These are phyloP conservation scores for Iselma pallidipennis DNA, from an alignment of 2,888 invertebrate genomes.

Conservation along the genomic window DNA sequence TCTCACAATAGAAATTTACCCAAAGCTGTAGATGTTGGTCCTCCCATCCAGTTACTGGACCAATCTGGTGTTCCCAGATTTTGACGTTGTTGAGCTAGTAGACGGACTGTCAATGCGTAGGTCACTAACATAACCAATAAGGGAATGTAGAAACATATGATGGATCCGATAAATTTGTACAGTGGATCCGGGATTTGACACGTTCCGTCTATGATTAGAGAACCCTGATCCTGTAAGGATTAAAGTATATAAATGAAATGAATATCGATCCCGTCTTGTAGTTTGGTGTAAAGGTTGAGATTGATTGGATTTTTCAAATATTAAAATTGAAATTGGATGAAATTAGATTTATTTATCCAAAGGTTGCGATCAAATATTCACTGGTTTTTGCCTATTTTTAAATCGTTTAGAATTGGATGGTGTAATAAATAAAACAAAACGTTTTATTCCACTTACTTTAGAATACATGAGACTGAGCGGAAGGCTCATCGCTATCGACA, in stretches of 20 bases:
- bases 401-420: not conserved
- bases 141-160: conserved; percentile 95
- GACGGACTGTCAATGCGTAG: conserved; percentile 88
- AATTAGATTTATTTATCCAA: not conserved
- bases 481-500: conserved; percentile 89
- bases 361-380: not conserved
- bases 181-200: conserved; percentile 88
- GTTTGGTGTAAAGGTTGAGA: not conserved
- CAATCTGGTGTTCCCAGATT: conserved; percentile 71
- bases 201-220: conserved; percentile 79
- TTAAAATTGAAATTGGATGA: not conserved
- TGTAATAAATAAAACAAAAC: not conserved
- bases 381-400: not conserved
- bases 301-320: not conserved
- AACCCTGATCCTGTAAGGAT: conserved; percentile 74
- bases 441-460: conserved; percentile 63
- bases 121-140: conserved; percentile 92
- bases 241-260: not conserved
- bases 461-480: conserved; percentile 89
- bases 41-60: conserved; percentile 77
- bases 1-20: conserved; percentile 33
- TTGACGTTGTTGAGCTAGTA: conserved; percentile 82
- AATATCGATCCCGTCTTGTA: not conserved
- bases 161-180: conserved; percentile 90
- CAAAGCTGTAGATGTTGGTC: conserved; percentile 46